A percentile compares a stretch with the other conserved stretches of the same genome.
Evolutionary conservation across 2,113 vertebrate species (phyloP).

Genomic region (Indri indri): DNA sequence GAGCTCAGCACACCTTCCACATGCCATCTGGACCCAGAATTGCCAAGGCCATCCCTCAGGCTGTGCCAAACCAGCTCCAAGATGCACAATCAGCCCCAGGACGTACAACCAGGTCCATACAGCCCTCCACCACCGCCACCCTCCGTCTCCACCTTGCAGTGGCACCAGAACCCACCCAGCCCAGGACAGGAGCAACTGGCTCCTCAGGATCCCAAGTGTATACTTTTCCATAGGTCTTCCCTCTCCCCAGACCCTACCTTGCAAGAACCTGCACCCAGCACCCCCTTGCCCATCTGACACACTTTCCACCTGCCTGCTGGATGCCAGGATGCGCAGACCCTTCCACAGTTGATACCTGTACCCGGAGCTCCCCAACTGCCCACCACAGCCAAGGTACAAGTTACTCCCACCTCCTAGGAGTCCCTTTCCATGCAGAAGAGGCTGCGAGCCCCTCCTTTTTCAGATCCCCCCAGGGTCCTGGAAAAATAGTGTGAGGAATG

Average conservation of each 20-base stretch:
- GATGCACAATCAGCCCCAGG: neutral
- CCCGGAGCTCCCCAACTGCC: neutral
- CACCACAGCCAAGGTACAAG: neutral
- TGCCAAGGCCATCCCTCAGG: neutral
- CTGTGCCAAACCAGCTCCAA: neutral
- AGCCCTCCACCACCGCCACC: neutral
- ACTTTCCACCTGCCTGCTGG: neutral
- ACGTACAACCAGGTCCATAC: neutral
- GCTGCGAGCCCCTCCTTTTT: neutral
- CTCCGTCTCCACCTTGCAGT: neutral
- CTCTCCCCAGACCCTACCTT: neutral
- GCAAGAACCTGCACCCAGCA: neutral
- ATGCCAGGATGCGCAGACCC: neutral
- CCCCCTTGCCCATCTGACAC: neutral
- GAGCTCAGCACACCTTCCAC: neutral
- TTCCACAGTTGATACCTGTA: neutral
- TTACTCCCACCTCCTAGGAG: neutral
- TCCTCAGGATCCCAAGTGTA: neutral
- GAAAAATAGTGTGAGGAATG: neutral
- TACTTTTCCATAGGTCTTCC: neutral
- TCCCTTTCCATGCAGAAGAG: neutral
- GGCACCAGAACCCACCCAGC: neutral
- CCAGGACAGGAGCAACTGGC: neutral
- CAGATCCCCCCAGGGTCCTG: neutral
- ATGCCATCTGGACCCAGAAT: neutral